Conservation (phyloP, 2,113 vertebrate genomes). For the Psilopogon haemacephalus region DNA sequence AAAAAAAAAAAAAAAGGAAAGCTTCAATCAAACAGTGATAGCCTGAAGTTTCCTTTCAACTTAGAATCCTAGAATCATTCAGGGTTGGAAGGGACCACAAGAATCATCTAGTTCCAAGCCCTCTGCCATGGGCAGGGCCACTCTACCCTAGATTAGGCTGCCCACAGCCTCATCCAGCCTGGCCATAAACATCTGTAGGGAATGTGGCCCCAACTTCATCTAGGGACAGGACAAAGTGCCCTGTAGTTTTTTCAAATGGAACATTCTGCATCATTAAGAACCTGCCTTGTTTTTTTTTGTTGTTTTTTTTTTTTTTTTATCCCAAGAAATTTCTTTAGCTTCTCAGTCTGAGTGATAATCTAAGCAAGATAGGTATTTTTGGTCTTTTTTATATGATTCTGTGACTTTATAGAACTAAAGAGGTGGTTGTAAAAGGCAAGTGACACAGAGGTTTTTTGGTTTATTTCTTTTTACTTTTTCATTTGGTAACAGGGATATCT, state of each 20-base stretch:
- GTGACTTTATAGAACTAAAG: not conserved
- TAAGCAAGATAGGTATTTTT: not conserved
- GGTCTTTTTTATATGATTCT: too few species aligned
- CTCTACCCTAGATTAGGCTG: too few species aligned
- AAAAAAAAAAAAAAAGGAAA: constrained; percentile 2
- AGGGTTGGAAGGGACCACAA: too few species aligned
- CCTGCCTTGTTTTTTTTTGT: not conserved
- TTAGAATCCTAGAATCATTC: too few species aligned
- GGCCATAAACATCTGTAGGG: too few species aligned
- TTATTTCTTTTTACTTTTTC: not conserved
- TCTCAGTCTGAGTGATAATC: not conserved
- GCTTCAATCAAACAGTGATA: constrained; percentile 1
- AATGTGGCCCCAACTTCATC: too few species aligned
- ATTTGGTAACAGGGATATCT: not conserved
- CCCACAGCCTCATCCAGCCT: too few species aligned
- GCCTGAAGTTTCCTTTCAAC: constrained; percentile 1
- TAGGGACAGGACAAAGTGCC: not conserved
- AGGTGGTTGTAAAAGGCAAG: not conserved
- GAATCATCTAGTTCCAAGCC: too few species aligned
- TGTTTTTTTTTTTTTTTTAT: not conserved
- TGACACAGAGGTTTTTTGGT: not conserved
- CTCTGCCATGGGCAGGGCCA: too few species aligned
- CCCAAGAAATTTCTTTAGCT: not conserved
- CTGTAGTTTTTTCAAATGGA: not conserved
- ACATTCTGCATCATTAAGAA: not conserved